phyloP scores from a whole-genome alignment of 2,888 invertebrate genomes.

The Brachyptera putata region DNA sequence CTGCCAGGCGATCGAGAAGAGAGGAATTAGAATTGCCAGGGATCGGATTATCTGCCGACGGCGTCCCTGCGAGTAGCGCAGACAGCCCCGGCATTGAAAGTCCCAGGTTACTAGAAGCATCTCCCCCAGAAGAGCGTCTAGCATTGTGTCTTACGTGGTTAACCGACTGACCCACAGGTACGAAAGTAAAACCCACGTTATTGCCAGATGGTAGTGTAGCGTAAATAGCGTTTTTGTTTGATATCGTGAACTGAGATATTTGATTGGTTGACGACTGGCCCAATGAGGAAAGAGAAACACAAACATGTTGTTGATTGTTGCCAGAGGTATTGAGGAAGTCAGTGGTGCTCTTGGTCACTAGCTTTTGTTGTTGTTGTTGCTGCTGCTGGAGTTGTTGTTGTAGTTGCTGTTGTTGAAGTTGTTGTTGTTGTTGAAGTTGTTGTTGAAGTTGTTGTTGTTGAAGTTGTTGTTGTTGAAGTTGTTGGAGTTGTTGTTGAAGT shows the following conservation, averaged over 20 bases:
- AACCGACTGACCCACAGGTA: not conserved
- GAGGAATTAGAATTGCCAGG: slow-evolving; percentile 50
- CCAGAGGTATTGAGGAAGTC: slow-evolving; percentile 48
- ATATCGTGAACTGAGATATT: slow-evolving; percentile 33
- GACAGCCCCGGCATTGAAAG: slow-evolving; percentile 56
- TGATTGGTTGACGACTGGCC: slow-evolving; percentile 42
- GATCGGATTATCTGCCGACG: slow-evolving; percentile 56
- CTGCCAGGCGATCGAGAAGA: slow-evolving; percentile 51
- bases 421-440: too few relatives aligned
- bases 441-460: slow-evolving; percentile 4
- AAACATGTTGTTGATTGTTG: slow-evolving; percentile 40
- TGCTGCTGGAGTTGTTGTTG: too few relatives aligned
- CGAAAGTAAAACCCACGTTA: not conserved
- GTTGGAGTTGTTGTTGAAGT: slow-evolving; percentile 41
- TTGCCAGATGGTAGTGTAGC: slow-evolving; percentile 12
- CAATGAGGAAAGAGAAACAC: slow-evolving; percentile 48
- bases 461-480: slow-evolving; percentile 14
- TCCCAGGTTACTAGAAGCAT: slow-evolving; percentile 41
- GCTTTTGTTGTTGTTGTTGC: slow-evolving; percentile 36
- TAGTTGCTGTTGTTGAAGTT: too few relatives aligned
- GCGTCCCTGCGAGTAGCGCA: slow-evolving; percentile 56
- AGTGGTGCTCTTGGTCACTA: slow-evolving; percentile 53
- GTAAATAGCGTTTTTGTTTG: slow-evolving; percentile 21
- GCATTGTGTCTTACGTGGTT: not conserved
- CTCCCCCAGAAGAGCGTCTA: not conserved